Evolutionary conservation across 2,797 vertebrate genomes (phyloP), one percentile per base, ranked within the genome.

Genomic region (Spinus pinus): DNA sequence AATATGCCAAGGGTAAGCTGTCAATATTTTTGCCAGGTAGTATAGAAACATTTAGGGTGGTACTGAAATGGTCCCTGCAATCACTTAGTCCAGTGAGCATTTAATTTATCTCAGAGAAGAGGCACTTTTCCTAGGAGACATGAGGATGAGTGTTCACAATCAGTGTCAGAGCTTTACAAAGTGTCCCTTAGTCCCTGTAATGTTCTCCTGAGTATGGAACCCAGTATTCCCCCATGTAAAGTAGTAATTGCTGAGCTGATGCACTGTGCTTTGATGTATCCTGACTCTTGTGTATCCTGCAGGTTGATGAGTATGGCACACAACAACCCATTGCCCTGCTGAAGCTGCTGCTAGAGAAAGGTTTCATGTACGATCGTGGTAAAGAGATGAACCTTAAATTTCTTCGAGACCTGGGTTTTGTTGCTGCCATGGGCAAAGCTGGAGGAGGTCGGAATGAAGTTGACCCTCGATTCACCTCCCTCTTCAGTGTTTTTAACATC

Each of bases 241-340:
- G 57, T 49, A 65, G 41, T 57, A 41, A 20, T 3, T 72, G 71
- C 25, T 27, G 15, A 67, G n/a, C 30, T 69, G 72, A n/a, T 67
- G 23, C 10, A 3, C 39, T 39, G 23, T 56, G 39, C 47, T 46
- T 4, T 84, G 47, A 62, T 33, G 41, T 9, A 7, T 41, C 8
- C 70, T 46, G 17, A 27, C 75, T 91, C 30, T 82, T 64, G 74
- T 91, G 46, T 62, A 30, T 61, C 67, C 25, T 75, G 11, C 22
- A 99, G 99, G 98, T 99, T 83, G 99, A 99, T 58, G 98, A 98
- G 18, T 99, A 99, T 10, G 99, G 99, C 60, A 99, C 99, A 3
- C 99, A 99, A 94, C 99, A 99, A 79, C 99, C 99, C 19, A 99
- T 99, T 2, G 99, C 99, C 7, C 95, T 99, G 51, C 97, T 99